Evolutionary conservation across 2,113 vertebrate genomes (phyloP), one percentile per base, ranked within the genome.

Genomic region (Balaeniceps rex): DNA sequence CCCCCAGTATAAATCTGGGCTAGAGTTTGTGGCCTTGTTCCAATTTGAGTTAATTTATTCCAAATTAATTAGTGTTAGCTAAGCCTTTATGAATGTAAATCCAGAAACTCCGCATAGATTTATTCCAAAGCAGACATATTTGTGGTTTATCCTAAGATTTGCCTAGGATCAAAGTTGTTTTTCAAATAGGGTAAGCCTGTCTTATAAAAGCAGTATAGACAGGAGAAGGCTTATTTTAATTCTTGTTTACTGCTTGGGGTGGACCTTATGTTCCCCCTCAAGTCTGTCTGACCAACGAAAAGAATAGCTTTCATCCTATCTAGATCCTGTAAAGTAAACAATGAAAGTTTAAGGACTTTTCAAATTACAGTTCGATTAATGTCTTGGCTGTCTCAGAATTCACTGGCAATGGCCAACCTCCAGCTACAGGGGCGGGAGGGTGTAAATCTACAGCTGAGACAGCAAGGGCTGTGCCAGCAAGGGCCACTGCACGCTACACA

Each of bases 101-200:
- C 83, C 65, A 95, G 47, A 95, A 97, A 95, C 54, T 52, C 42
- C 60, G 68, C 51, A 38, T 24, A 89, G 88, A 94, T 82, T 96
- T 96, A 89, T 87, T 78, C 83, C 89, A 94, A 94, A 95, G 77
- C 76, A 93, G 83, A 94, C 64, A 78, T 95, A 92, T 89, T 93
- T 97, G 83, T 94, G 80, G 60, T 95, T 96, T 96, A 94, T 91
- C 77, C 42, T 74, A 92, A 96, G 81, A 89, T 91, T 84, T 89
- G 47, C 88, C 89, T 84, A 84, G 77, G 83, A 95, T 94, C 88
- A 95, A 94, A 94, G 80, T 60, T 84, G 64, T 89, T 97, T 94
- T 84, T 91, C 80, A 96, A 55, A 87, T 70, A 93, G 77, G 33
- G 51, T 81, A 93, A 96, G 61, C 87, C 55, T 87, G 55, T 91